Percentiles rank a stretch among this genome's conserved stretches.
These are phyloP conservation scores for rabbit (Oryctolagus cuniculus) DNA, from an alignment of 2,113 vertebrate species.

Conservation along the genomic window mOryCun1.1 NC_091436.1:163381501-163382000, in stretches of 20 bases:
- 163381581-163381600: slow-evolving; percentile 1
- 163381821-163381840: neutral
- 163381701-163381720: neutral
- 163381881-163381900: too few species aligned
- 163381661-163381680: neutral
- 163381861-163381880: too few species aligned
- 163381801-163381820: neutral
- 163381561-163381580: slow-evolving; percentile 2
- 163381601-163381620: neutral
- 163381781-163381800: neutral
- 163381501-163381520: neutral
- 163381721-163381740: neutral
- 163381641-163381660: neutral
- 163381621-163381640: neutral
- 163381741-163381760: slow-evolving; percentile 55
- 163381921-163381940: too few species aligned
- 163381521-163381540: neutral
- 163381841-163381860: neutral
- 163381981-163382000: too few species aligned
- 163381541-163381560: too few species aligned
- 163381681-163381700: neutral
- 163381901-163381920: too few species aligned
- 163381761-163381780: neutral
- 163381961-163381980: too few species aligned
- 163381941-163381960: too few species aligned